Base-by-base conservation (phyloP, 35 echinoderm and acorn worm species). In the Strongylocentrotus purpuratus region DNA sequence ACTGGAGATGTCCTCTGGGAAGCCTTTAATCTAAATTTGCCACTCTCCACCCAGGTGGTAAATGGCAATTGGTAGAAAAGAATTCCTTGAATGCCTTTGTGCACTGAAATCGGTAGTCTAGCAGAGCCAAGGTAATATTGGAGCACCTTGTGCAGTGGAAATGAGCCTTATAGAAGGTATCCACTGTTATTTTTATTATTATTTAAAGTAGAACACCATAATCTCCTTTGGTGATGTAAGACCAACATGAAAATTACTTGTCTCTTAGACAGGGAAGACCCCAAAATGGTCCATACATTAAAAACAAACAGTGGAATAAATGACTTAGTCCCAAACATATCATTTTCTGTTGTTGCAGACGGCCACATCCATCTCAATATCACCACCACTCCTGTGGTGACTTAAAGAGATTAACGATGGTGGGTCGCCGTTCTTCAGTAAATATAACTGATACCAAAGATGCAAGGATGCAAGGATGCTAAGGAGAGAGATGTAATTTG, bases 381-480 rank as follows among this genome's bases (percentile, higher is more conserved):
- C 65, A 28, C 28, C 22, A n/a, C 20, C 65, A 78, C 65, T 78
- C 65, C 22, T n/a, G 65, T 22, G 65, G 65, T 78, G 65, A 78
- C 65, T 78, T 78, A 78, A 78, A 78, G 20, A 78, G 65, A 78
- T 78, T 78, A 78, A 78, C 65, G 65, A 28, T 78, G 65, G 65
- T 78, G 25, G 65, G 65, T 78, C 65, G 20, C 28, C 65, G 25
- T 78, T n/a, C 28, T 18, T 78, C 65, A 28, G 65, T 78, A 28
- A 78, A 78, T 78, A 78, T 78, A 78, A 78, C 65, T n/a, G 1
- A 78, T 78, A 78, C 6, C 1, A 78, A 78, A 78, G 65, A 78
- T 78, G 22, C 65, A 28, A 41, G 35, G 65, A 78, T 78, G 22
- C 65, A 28, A 41, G 35, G 35, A 41, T 41, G 35, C 35, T 41